These are phyloP conservation scores for Lagopus muta DNA, from an alignment of 2,113 vertebrate species.

Conservation along the genomic window DNA sequence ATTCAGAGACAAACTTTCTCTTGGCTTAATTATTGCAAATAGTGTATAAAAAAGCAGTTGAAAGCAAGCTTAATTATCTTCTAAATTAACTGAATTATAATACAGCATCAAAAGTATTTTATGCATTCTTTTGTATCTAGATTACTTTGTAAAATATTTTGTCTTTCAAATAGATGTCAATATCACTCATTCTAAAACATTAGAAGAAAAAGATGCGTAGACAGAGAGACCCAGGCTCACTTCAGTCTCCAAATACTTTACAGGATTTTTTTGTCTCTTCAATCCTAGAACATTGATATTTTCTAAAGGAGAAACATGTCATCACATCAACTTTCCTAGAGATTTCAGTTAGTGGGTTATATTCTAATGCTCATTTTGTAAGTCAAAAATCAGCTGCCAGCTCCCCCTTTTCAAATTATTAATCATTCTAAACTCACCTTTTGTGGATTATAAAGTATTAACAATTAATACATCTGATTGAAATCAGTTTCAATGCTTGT, in stretches of 20 bases:
- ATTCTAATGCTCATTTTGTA: background rate
- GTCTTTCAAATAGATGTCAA: background rate
- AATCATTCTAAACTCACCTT: background rate
- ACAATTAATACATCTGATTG: background rate
- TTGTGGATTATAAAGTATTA: background rate
- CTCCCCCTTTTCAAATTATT: background rate
- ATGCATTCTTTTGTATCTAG: background rate
- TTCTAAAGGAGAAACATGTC: background rate
- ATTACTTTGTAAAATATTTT: background rate
- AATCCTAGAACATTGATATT: background rate
- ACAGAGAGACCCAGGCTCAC: background rate
- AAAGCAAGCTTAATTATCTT: background rate
- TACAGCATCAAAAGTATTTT: background rate
- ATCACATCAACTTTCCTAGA: background rate
- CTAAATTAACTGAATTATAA: background rate
- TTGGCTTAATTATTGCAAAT: background rate
- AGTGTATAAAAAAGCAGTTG: background rate
- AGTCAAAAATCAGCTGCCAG: background rate
- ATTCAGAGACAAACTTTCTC: background rate
- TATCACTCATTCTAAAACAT: background rate
- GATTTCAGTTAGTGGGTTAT: background rate
- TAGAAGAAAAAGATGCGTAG: background rate
- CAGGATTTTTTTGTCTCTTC: background rate
- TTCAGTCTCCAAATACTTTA: background rate
- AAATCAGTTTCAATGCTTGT: background rate